Percentiles rank a stretch among this genome's conserved stretches.
phyloP scores from a whole-genome alignment of 2,888 invertebrate genomes.

The Cephalotes varians region DNA sequence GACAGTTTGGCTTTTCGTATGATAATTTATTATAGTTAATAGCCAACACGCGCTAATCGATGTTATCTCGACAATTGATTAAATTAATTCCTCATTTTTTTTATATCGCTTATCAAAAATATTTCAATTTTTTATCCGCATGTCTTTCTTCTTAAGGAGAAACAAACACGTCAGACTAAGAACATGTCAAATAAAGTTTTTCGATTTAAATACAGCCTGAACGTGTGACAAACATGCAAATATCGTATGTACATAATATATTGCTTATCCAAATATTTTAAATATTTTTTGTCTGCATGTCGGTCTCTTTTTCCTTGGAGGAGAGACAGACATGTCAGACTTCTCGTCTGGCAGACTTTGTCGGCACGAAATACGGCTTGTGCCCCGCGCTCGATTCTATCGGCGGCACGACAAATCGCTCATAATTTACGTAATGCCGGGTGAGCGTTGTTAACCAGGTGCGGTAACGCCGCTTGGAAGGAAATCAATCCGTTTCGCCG shows the following conservation, averaged over 20 bases:
- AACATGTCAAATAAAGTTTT: too few species aligned
- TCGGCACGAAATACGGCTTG: not conserved
- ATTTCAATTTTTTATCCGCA: not conserved
- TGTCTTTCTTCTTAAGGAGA: too few species aligned
- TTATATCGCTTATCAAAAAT: not conserved
- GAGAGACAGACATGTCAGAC: not conserved
- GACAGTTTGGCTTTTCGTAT: not conserved
- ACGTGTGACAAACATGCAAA: too few species aligned
- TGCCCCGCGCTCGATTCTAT: not conserved
- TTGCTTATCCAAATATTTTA: too few species aligned
- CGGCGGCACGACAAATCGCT: constrained; percentile 24
- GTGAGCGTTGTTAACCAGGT: constrained; percentile 41
- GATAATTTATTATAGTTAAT: not conserved
- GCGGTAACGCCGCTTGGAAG: constrained; percentile 16
- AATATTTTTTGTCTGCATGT: not conserved
- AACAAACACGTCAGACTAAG: too few species aligned
- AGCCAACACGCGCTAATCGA: not conserved
- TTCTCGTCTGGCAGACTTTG: too few species aligned
- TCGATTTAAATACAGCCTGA: too few species aligned
- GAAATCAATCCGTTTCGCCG: constrained; percentile 58
- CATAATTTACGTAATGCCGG: constrained; percentile 45
- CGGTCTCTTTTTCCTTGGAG: not conserved
- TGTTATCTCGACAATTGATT: not conserved
- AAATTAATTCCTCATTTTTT: not conserved
- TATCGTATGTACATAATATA: too few species aligned